Evolutionary conservation across 2,888 invertebrate species (phyloP).

Genomic region (Argyresthia albistria): DNA sequence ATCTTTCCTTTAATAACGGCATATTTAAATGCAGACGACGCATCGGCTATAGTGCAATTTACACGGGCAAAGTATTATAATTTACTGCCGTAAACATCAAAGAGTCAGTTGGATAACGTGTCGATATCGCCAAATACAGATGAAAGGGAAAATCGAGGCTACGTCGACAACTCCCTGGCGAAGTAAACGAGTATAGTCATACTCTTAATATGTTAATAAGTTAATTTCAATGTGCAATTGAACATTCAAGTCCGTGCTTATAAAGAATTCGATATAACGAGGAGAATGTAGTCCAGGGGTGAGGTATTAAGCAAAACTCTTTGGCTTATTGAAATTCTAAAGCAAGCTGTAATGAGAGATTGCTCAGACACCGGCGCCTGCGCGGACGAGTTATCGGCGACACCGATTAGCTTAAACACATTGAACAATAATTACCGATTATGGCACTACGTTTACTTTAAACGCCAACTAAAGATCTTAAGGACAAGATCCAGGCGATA

Average conservation of each 20-base stretch:
- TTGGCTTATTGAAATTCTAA: constrained; percentile 48
- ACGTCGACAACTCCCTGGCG: too few relatives aligned
- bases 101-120: too few relatives aligned
- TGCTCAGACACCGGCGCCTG: constrained; percentile 26
- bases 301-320: constrained; percentile 47
- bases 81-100: too few relatives aligned
- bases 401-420: constrained; percentile 56
- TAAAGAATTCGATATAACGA: constrained; percentile 30
- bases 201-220: background rate
- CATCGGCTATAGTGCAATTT: background rate
- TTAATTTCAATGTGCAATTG: background rate
- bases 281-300: constrained; percentile 52
- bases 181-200: too few relatives aligned
- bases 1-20: constrained; percentile 55
- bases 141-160: too few relatives aligned
- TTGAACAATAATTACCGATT: constrained; percentile 63
- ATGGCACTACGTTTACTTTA: constrained; percentile 25
- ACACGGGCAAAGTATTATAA: too few relatives aligned
- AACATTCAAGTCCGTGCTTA: constrained; percentile 23
- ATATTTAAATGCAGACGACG: constrained; percentile 39
- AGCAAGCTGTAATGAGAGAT: constrained; percentile 33
- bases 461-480: background rate
- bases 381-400: constrained; percentile 14
- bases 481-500: background rate
- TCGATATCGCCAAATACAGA: too few relatives aligned